These are phyloP conservation scores for Palaemon carinicauda DNA, from an alignment of 1,140 invertebrate species.

Conservation along the genomic window DNA sequence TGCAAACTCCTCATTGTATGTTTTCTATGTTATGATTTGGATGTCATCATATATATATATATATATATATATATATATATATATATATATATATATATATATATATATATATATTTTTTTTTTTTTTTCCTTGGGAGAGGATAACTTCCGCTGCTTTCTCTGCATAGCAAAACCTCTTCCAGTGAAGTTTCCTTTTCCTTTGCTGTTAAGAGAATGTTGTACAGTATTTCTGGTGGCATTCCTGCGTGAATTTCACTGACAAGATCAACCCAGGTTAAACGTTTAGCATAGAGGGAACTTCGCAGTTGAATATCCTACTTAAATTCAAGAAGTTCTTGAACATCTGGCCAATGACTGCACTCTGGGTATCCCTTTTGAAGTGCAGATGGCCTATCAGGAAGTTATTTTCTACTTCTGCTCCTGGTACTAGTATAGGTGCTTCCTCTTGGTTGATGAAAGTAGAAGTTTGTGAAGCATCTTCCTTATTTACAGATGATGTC, in stretches of 20 bases:
- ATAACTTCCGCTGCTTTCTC: too few species aligned
- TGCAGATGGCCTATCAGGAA: too few species aligned
- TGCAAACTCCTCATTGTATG: too few species aligned
- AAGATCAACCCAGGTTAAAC: background rate
- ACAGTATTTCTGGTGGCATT: background rate
- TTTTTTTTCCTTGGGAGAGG: too few species aligned
- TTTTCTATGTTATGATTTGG: too few species aligned
- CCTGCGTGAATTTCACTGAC: background rate
- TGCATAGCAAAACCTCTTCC: background rate
- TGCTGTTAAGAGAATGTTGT: too few species aligned
- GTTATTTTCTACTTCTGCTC: background rate
- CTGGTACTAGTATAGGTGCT: background rate
- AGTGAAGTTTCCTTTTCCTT: background rate
- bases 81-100: too few species aligned
- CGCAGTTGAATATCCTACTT: background rate
- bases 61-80: too few species aligned
- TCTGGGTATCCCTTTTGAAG: background rate
- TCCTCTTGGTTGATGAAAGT: background rate
- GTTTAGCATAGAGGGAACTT: background rate
- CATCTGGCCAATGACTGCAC: background rate
- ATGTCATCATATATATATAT: too few species aligned
- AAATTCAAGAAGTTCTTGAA: background rate
- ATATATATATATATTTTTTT: too few species aligned
- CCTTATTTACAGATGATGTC: background rate
- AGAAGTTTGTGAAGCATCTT: background rate